These are phyloP conservation scores for Shinisaurus crocodilurus DNA, from an alignment of 2,113 vertebrate species.

Conservation along the genomic window DNA sequence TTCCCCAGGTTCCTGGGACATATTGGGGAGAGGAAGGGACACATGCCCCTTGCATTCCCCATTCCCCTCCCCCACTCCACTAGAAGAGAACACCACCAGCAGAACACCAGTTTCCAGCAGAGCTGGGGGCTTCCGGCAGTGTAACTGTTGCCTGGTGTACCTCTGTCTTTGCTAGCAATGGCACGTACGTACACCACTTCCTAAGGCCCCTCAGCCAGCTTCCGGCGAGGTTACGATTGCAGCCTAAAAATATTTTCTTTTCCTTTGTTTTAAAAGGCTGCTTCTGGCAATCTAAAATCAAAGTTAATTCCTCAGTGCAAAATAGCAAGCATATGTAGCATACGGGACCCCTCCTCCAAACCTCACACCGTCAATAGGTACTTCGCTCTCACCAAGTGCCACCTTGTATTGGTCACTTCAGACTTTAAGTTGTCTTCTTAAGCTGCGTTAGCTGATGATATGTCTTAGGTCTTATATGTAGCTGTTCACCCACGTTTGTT, in stretches of 20 bases:
- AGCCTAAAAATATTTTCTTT: neutral
- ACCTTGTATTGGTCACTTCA: too few species aligned
- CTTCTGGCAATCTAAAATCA: slow-evolving; percentile 17
- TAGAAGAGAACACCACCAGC: neutral
- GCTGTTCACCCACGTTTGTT: too few species aligned
- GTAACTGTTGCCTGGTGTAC: too few species aligned
- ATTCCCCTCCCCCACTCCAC: neutral
- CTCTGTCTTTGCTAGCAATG: neutral
- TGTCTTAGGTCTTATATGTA: too few species aligned
- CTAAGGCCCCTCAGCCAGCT: neutral
- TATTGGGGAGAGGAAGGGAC: neutral
- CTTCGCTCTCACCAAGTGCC: too few species aligned
- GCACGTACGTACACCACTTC: neutral
- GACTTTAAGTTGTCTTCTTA: too few species aligned
- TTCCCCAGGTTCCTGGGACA: neutral
- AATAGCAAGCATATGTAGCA: neutral
- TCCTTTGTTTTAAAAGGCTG: neutral
- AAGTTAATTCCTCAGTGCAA: slow-evolving; percentile 51
- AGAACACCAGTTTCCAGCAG: neutral
- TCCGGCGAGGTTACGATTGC: neutral
- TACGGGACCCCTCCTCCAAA: too few species aligned
- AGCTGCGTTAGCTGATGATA: too few species aligned
- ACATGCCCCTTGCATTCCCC: neutral
- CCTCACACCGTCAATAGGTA: too few species aligned
- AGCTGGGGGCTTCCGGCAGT: neutral